Percentiles rank a stretch among this genome's conserved stretches.
Conservation (phyloP, 2,888 invertebrate genomes). For the Erpobdella octoculata region DNA sequence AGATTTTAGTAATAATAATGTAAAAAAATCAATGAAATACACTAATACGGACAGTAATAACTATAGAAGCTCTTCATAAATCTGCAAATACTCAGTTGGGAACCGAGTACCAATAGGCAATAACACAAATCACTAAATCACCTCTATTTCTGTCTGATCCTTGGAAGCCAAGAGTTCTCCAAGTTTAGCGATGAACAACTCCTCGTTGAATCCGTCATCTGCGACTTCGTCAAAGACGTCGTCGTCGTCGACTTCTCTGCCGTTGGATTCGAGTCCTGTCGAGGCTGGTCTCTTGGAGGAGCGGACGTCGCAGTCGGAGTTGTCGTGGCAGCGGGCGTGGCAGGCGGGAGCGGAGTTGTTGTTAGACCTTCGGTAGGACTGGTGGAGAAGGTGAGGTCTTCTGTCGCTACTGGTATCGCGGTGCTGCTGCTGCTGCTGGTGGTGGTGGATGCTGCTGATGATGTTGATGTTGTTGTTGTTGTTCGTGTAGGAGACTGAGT, state of each 20-base stretch:
- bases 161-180: slow-evolving; percentile 23
- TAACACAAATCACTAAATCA: too few relatives aligned
- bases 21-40: background rate
- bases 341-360: background rate
- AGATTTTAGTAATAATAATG: background rate
- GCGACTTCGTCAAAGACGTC: background rate
- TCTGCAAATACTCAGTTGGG: too few relatives aligned
- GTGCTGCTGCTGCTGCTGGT: too few relatives aligned
- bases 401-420: background rate
- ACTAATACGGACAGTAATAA: too few relatives aligned
- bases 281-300: background rate
- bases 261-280: background rate
- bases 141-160: slow-evolving; percentile 21
- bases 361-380: background rate
- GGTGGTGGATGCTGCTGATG: background rate
- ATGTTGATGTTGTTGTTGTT: slow-evolving; percentile 4
- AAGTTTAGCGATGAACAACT: slow-evolving; percentile 21
- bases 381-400: background rate
- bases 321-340: background rate
- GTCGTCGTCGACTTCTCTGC: background rate
- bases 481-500: background rate
- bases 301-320: background rate
- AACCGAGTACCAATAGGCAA: too few relatives aligned
- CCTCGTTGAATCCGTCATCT: slow-evolving; percentile 12
- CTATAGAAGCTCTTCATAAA: too few relatives aligned